Evolutionary conservation across 2,113 vertebrate species (phyloP).

Genomic region (Python bivittatus): DNA sequence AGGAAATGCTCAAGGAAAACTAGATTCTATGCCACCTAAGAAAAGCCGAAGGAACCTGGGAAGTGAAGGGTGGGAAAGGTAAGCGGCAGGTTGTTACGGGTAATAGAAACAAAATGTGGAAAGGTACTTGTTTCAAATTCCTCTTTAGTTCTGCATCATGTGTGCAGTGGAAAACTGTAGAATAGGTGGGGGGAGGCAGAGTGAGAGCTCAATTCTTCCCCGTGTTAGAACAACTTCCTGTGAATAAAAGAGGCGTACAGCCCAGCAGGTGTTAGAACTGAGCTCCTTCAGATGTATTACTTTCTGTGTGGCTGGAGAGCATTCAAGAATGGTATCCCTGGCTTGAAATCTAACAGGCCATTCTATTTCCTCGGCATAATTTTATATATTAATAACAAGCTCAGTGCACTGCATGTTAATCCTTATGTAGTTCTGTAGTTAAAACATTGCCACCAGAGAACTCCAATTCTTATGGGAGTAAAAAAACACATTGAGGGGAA

Average conservation of each 20-base stretch:
- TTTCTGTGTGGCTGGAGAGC: not conserved
- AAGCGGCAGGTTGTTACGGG: not conserved
- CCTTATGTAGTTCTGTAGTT: not conserved
- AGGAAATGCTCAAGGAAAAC: not conserved
- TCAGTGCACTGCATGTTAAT: not conserved
- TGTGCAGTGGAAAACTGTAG: not conserved
- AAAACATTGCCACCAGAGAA: not conserved
- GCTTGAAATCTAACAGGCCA: not conserved
- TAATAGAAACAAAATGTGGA: not conserved
- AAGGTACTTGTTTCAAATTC: not conserved
- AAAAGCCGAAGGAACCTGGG: not conserved
- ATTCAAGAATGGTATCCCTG: not conserved
- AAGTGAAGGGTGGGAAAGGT: fast-evolving
- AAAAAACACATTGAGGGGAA: not conserved
- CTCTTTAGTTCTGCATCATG: not conserved
- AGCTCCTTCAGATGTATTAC: not conserved
- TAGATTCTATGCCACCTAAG: not conserved
- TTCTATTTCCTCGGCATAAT: not conserved
- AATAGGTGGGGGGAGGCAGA: not conserved
- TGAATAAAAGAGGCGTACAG: not conserved
- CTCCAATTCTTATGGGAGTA: not conserved
- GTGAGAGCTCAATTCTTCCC: not conserved
- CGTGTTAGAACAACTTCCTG: not conserved
- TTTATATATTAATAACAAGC: too few relatives aligned
- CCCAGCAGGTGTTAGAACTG: not conserved